phyloP scores from a whole-genome alignment of 2,797 vertebrate species.

The Myiotriccus ornatus region DNA sequence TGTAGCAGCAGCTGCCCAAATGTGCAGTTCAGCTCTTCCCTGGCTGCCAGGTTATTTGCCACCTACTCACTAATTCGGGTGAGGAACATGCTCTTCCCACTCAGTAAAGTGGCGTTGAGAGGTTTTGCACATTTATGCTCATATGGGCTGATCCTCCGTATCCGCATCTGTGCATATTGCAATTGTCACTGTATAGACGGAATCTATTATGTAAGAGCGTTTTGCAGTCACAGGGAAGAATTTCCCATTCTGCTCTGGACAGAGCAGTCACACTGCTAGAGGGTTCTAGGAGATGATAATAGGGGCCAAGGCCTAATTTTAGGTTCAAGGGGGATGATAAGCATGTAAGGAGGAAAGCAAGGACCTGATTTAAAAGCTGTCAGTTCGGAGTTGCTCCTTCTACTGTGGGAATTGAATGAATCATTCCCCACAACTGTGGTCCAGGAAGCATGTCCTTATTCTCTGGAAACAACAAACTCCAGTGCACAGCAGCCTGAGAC shows the following conservation, averaged over 20 bases:
- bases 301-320: not conserved
- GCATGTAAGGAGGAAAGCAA: not conserved
- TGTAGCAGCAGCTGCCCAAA: not conserved
- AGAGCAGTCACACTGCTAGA: not conserved
- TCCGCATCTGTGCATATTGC: rapidly evolving
- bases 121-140: not conserved
- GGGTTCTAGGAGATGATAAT: not conserved
- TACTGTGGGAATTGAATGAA: not conserved
- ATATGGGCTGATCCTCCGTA: rapidly evolving
- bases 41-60: not conserved
- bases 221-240: not conserved
- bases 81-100: not conserved
- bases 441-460: not conserved
- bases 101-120: not conserved
- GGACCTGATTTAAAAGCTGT: not conserved
- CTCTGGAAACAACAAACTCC: not conserved
- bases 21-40: rapidly evolving
- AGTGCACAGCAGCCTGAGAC: not conserved
- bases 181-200: rapidly evolving
- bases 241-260: not conserved
- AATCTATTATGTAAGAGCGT: not conserved
- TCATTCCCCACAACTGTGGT: not conserved
- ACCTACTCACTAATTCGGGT: not conserved
- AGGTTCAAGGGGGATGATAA: not conserved
- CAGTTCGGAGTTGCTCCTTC: not conserved